Evolutionary conservation across 1,140 invertebrate species (phyloP).

Genomic region (Bombus balteatus): DNA sequence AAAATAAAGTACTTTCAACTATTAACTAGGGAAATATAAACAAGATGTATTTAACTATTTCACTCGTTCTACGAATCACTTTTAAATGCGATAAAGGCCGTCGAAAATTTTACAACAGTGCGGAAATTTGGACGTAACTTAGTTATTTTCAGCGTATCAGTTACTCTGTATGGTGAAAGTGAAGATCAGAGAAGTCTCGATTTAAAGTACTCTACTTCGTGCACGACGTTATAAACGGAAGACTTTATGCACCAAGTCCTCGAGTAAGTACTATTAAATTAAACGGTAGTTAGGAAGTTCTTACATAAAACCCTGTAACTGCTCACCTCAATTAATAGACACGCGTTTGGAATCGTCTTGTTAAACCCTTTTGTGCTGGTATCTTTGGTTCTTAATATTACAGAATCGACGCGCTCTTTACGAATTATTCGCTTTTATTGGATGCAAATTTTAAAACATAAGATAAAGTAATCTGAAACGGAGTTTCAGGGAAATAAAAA

Average conservation of each 20-base stretch:
- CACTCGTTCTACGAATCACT: not conserved
- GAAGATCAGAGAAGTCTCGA: slow-evolving; percentile 26
- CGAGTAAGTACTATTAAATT: slow-evolving; percentile 68
- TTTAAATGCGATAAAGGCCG: not conserved
- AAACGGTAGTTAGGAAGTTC: slow-evolving; percentile 69
- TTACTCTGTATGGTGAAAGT: not conserved
- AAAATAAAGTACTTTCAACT: slow-evolving; percentile 37
- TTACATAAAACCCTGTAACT: slow-evolving; percentile 68
- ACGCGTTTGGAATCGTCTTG: slow-evolving; percentile 58
- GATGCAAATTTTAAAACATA: not conserved
- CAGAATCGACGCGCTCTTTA: not conserved
- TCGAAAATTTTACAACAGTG: not conserved
- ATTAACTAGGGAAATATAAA: slow-evolving; percentile 59
- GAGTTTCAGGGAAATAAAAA: not conserved
- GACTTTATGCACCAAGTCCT: slow-evolving; percentile 65
- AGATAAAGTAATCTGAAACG: not conserved
- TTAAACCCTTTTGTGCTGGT: slow-evolving; percentile 17
- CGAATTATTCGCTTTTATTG: not conserved
- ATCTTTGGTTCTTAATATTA: not conserved
- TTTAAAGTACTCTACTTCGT: slow-evolving; percentile 38
- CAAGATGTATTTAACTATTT: slow-evolving; percentile 8
- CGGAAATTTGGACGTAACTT: not conserved
- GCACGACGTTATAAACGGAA: slow-evolving; percentile 66
- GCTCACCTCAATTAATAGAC: slow-evolving; percentile 66
- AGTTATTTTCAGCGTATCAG: not conserved